Conservation (phyloP, 2,888 invertebrate genomes). For the Lithophane ornitopus region DNA sequence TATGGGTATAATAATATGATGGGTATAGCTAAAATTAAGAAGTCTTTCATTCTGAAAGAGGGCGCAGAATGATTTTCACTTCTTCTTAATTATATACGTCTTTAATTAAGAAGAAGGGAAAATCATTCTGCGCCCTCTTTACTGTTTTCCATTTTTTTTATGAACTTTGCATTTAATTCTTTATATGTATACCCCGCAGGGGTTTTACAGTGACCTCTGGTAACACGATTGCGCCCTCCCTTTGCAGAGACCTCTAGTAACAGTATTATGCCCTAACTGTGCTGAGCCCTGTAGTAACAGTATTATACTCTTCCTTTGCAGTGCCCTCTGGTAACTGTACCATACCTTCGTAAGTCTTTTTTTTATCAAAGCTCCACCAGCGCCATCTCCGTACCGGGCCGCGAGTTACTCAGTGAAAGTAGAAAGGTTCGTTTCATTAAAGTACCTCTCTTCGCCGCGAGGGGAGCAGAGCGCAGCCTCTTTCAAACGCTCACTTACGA, state of each 20-base stretch:
- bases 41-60: neutral
- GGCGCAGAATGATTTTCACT: neutral
- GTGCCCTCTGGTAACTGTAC: conserved; percentile 47
- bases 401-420: conserved; percentile 42
- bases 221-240: neutral
- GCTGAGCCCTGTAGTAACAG: neutral
- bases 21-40: neutral
- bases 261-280: neutral
- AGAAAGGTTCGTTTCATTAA: conserved; percentile 31
- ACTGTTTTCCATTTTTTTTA: neutral
- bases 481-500: conserved; percentile 20
- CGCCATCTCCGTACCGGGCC: conserved; percentile 55
- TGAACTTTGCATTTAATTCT: neutral
- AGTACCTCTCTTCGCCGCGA: conserved; percentile 20
- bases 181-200: neutral
- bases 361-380: conserved; percentile 16
- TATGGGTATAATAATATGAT: neutral
- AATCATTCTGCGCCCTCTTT: too few relatives aligned
- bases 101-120: too few relatives aligned
- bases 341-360: neutral
- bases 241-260: conserved; percentile 9
- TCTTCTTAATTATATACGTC: neutral
- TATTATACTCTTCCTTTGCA: neutral
- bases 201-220: conserved; percentile 10
- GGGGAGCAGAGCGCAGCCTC: conserved; percentile 6